Conservation (phyloP, 2,797 vertebrate genomes). For the Babyrousa celebensis region DNA sequence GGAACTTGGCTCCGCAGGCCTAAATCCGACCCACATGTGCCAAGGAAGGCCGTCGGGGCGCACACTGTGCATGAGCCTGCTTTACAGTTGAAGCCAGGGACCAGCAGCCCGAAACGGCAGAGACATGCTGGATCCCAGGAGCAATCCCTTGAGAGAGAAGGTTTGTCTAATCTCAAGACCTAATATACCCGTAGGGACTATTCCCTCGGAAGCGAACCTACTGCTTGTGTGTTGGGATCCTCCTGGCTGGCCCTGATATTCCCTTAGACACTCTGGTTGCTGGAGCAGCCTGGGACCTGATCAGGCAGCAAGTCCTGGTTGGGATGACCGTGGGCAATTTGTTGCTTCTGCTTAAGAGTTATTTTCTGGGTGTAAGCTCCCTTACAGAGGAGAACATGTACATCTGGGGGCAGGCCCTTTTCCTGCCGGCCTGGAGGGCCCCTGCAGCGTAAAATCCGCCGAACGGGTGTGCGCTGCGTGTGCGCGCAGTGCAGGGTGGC, state of each 20-base stretch:
- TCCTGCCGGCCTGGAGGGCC: background rate
- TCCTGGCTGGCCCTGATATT: too few relatives aligned
- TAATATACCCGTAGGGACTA: background rate
- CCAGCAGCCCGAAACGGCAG: fast-evolving
- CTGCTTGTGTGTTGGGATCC: background rate
- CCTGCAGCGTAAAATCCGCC: background rate
- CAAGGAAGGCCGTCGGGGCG: fast-evolving
- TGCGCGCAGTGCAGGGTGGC: fast-evolving
- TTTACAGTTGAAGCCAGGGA: background rate
- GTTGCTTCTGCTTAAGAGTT: background rate
- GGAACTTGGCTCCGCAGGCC: background rate
- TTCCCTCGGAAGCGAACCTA: background rate
- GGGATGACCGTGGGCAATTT: background rate
- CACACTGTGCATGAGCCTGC: background rate
- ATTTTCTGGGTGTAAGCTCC: background rate
- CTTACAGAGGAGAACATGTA: background rate
- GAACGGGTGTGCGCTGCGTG: background rate
- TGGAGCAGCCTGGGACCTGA: background rate
- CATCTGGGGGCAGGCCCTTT: background rate
- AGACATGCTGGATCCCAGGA: background rate
- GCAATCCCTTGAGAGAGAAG: background rate
- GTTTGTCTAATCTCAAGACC: background rate
- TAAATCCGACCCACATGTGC: too few relatives aligned
- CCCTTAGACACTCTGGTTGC: background rate
- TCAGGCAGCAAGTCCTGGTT: background rate